These are phyloP conservation scores for Daktulosphaira vitifoliae DNA, from an alignment of 1,140 invertebrate species.

Conservation along the genomic window DNA sequence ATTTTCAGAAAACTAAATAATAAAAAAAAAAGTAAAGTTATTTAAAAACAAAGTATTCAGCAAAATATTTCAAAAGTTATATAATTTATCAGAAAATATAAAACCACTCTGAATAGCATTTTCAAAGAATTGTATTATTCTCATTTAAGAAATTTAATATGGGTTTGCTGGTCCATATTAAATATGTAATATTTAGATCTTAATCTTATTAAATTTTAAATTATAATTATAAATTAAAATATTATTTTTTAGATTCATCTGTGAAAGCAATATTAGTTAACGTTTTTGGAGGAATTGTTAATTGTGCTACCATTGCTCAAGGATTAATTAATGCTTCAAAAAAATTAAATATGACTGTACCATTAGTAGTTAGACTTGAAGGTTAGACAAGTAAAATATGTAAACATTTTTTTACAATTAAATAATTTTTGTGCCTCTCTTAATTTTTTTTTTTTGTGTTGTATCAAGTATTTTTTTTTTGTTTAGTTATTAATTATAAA, in stretches of 20 bases:
- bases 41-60: no score
- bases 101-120: no score
- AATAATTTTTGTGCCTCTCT: neutral
- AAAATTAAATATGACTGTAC: conserved; percentile 70
- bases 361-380: conserved; percentile 87
- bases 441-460: neutral
- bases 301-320: conserved; percentile 92
- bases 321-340: conserved; percentile 85
- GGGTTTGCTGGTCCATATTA: no score
- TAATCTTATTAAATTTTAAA: conserved; percentile 14
- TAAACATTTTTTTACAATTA: no score
- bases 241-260: conserved; percentile 57
- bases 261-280: conserved; percentile 96
- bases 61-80: neutral
- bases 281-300: conserved; percentile 98
- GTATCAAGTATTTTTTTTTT: neutral
- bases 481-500: neutral
- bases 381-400: conserved; percentile 49
- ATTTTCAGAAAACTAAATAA: no score
- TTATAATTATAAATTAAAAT: conserved; percentile 27
- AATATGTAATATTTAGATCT: neutral
- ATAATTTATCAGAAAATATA: no score
- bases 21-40: no score
- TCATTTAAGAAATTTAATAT: no score
- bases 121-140: no score